Evolutionary conservation across 2,797 vertebrate genomes (phyloP), one percentile per base, ranked within the genome.

Genomic region (Masticophis lateralis): DNA sequence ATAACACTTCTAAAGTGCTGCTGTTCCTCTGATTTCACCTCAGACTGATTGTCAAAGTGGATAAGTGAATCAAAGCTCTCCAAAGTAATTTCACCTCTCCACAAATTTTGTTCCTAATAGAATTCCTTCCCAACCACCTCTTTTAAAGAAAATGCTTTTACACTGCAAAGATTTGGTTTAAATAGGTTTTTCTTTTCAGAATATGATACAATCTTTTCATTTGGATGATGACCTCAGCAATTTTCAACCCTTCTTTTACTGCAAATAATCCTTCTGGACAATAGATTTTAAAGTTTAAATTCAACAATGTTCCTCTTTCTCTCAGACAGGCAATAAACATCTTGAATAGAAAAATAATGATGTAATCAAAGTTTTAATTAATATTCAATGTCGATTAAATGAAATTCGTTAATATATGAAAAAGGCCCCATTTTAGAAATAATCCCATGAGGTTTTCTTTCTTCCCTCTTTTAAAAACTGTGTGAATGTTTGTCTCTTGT

Each of bases 211-310:
- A 37, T 56, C 88, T 94, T 90, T 88, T 56, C 9, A 1, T 93
- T 92, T 94, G 66, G 92, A 93, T 87, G 66, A 53, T 95, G 28
- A 25, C 88, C 12, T 10, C 20, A 90, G 60, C 90, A 94, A 56
- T 92, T 94, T 25, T 92, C 69, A 11, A n/a, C 86, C 1, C 63
- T 83, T 18, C 7, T 90, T 88, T 88, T 9, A 37, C 83, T 90
- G 47, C 16, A 91, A 92, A 90, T 95, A 66, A 92, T 91, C 92
- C 95, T 79, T 93, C 95, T 94, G 79, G 92, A 92, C 66, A 88
- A 93, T 93, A 92, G 92, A 51, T 53, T 90, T 14, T 94, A 94
- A 94, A 92, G 94, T 69, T 69, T 95, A 63, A 96, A 51, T 28
- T 95, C 51, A 88, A 61, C 83, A 89, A 83, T 94, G 53, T 27